Evolutionary conservation across 2,888 invertebrate species (phyloP), one percentile per base, ranked within the genome.

Genomic region (Subacronicta megacephala): DNA sequence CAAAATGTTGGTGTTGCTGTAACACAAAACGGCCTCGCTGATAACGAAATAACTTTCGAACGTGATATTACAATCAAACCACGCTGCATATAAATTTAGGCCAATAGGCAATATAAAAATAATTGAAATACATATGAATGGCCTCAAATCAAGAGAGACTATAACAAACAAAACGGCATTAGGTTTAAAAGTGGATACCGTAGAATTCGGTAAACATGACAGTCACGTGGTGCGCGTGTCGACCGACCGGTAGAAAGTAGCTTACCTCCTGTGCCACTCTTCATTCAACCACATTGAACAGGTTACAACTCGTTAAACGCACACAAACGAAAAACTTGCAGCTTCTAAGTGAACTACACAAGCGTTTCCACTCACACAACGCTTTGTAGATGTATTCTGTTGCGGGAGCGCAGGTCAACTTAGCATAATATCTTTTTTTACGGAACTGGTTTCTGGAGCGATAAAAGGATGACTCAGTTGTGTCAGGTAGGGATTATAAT

Each of bases 231-330:
- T 64, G 57, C 69, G 75, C 72, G 77, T 73, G 82, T 73, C 72
- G 80, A 75, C 63, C 79, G 81, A 83, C 86, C 83, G 85, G 89
- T 93, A 93, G 93, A 93, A 93, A 93, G 93, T 92, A 90, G 92
- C 89, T 88, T 89, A 89, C 91, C 90, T 90, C 90, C 87, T 90
- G 87, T 82, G 86, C 90, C 87, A 89, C 89, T 92, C 92, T 92
- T 92, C 92, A 93, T 93, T 93, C 90, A 93, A 82, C 85, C 83
- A 85, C 83, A 82, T 78, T 78, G 88, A 92, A 92, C 93, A 91
- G 90, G 93, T 93, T 91, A 85, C 84, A 81, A 88, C 89, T 89
- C 78, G 90, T 82, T 85, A 70, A 74, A 85, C 88, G 59, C 89
- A 89, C 89, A 89, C 87, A 75, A 45, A 67, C 69, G 63, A 57